phyloP scores from a whole-genome alignment of 2,113 vertebrate genomes.

The Nymphicus hollandicus region DNA sequence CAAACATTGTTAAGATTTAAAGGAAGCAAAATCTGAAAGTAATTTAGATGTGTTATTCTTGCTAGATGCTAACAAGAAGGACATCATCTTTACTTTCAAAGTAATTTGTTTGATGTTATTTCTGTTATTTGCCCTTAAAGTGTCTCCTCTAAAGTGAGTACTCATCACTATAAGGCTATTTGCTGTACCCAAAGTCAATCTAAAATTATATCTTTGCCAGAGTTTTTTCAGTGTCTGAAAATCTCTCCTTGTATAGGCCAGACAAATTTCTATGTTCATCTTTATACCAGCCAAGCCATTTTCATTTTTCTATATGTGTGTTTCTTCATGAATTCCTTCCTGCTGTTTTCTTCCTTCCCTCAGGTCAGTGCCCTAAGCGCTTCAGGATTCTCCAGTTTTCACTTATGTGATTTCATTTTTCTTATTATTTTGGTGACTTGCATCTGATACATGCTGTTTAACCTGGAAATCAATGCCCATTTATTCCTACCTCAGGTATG shows the following conservation, averaged over 20 bases:
- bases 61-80: not conserved
- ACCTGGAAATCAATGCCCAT: not conserved
- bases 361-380: not conserved
- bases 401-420: not conserved
- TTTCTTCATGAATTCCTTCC: not conserved
- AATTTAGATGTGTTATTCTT: not conserved
- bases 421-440: not conserved
- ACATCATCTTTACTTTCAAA: conserved; percentile 32
- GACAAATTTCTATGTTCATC: fast-evolving
- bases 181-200: not conserved
- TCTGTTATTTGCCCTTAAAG: conserved; percentile 39
- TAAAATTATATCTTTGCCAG: not conserved
- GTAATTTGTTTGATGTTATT: conserved; percentile 37
- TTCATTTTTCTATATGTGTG: not conserved
- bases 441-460: not conserved
- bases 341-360: not conserved
- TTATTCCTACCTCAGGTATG: not conserved
- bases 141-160: not conserved
- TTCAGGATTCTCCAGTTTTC: not conserved
- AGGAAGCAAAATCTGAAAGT: not conserved
- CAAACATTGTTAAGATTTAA: not conserved
- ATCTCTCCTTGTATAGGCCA: not conserved
- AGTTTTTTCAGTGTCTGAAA: not conserved
- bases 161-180: not conserved
- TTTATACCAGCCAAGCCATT: not conserved